Conservation (phyloP, 2,797 vertebrate species). For the Alca torda region DNA sequence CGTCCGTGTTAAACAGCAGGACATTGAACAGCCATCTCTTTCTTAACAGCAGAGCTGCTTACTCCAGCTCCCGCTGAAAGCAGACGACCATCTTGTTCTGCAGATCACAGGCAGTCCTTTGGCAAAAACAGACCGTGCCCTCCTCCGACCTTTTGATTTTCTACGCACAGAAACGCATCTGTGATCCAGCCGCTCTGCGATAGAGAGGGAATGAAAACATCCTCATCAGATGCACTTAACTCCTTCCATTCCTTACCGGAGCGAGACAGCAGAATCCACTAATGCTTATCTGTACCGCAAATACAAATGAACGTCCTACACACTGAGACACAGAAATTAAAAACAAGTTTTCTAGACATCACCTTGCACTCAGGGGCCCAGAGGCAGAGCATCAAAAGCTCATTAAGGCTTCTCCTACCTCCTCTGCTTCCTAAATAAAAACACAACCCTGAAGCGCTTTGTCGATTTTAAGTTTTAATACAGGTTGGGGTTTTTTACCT, state of each 20-base stretch:
- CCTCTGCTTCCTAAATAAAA: not conserved
- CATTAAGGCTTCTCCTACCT: not conserved
- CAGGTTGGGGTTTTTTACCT: not conserved
- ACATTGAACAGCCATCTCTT: not conserved
- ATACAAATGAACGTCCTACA: rapidly evolving
- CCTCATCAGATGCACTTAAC: not conserved
- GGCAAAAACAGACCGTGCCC: not conserved
- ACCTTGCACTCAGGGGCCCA: not conserved
- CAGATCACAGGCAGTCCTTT: not conserved
- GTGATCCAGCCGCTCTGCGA: not conserved
- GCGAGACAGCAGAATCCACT: not conserved
- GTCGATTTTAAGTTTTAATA: not conserved
- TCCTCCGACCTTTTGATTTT: not conserved
- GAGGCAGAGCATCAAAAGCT: not conserved
- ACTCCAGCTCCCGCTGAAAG: not conserved
- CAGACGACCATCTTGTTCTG: not conserved
- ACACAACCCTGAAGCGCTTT: not conserved
- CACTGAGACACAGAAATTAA: not conserved
- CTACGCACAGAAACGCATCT: not conserved
- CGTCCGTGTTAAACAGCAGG: not conserved
- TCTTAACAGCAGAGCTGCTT: not conserved
- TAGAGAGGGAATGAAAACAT: not conserved
- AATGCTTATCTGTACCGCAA: not conserved
- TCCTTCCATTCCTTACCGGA: not conserved
- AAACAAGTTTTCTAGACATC: not conserved